A percentile compares a stretch with the other conserved stretches of the same genome.
Evolutionary conservation across 2,113 vertebrate genomes (phyloP).

Genomic region (human): DNA sequence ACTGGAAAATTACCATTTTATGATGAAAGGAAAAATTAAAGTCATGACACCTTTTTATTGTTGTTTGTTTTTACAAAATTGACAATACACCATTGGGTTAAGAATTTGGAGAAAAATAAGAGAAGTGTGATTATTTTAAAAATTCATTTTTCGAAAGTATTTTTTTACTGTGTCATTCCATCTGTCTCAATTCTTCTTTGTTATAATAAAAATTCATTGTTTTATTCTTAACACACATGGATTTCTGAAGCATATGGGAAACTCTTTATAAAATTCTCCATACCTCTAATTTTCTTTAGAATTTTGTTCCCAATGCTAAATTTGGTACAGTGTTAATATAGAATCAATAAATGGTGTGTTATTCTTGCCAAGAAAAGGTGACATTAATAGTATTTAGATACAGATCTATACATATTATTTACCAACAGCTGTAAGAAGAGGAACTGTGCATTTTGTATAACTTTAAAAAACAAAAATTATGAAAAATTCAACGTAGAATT

Average conservation of each 20-base stretch:
- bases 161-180: background rate
- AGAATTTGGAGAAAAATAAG: background rate
- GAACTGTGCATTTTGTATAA: background rate
- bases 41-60: background rate
- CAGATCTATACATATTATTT: background rate
- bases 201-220: conserved; percentile 22
- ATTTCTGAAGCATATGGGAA: background rate
- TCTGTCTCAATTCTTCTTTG: background rate
- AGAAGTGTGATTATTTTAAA: background rate
- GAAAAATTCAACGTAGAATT: background rate
- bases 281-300: background rate
- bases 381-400: background rate
- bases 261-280: conserved; percentile 15
- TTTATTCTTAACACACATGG: background rate
- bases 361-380: background rate
- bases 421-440: background rate
- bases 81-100: background rate
- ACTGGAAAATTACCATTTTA: background rate
- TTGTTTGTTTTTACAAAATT: background rate
- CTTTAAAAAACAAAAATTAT: background rate
- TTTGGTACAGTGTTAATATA: background rate
- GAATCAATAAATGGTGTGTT: background rate
- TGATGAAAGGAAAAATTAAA: background rate
- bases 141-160: background rate
- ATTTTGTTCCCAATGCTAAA: background rate